Conservation (phyloP, 2,797 vertebrate genomes). For the Microcaecilia unicolor region DNA sequence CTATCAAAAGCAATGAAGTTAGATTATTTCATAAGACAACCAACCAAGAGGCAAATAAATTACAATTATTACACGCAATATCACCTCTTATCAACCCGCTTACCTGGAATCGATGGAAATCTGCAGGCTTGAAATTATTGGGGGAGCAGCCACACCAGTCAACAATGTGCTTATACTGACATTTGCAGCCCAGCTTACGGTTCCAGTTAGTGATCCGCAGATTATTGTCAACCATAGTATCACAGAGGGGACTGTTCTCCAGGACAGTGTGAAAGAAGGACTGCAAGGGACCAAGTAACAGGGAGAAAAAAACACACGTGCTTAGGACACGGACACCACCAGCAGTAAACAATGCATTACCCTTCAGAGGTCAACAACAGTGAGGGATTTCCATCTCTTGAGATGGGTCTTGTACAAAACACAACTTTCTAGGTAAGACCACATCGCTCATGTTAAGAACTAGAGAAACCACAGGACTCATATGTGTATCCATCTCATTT, state of each 20-base stretch:
- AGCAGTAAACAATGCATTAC: too few relatives aligned
- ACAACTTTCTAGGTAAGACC: too few relatives aligned
- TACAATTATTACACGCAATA: too few relatives aligned
- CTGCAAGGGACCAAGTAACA: slow-evolving; percentile 38
- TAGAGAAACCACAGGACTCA: too few relatives aligned
- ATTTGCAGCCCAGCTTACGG: slow-evolving; percentile 85
- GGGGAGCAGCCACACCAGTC: slow-evolving; percentile 92
- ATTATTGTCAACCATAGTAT: slow-evolving; percentile 86
- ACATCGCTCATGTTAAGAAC: too few relatives aligned
- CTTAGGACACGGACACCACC: too few relatives aligned
- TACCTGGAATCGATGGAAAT: slow-evolving; percentile 88
- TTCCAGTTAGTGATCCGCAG: slow-evolving; percentile 90
- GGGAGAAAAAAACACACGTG: too few relatives aligned
- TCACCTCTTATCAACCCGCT: too few relatives aligned
- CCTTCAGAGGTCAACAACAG: too few relatives aligned
- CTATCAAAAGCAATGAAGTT: neutral
- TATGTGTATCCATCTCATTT: too few relatives aligned
- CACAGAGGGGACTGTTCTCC: slow-evolving; percentile 73
- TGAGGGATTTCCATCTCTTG: too few relatives aligned
- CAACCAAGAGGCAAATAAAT: neutral
- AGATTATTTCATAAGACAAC: neutral
- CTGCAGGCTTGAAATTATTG: slow-evolving; percentile 80
- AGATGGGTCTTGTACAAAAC: too few relatives aligned
- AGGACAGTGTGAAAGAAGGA: slow-evolving; percentile 69
- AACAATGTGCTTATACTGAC: slow-evolving; percentile 91